These are phyloP conservation scores for Smutsia gigantea DNA, from an alignment of 2,797 vertebrate genomes.

Conservation along the genomic window DNA sequence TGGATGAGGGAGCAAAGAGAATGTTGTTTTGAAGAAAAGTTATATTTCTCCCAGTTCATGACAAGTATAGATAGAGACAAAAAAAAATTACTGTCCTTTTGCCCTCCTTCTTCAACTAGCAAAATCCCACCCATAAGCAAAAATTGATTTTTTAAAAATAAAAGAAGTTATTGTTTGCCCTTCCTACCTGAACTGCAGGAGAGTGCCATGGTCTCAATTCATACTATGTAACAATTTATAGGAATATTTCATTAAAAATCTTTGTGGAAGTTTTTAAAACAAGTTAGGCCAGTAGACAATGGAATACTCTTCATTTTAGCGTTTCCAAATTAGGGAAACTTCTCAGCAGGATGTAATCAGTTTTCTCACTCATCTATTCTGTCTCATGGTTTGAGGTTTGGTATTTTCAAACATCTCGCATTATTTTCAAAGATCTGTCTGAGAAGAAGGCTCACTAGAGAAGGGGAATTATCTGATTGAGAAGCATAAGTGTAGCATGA, in stretches of 20 bases:
- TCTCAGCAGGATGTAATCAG: neutral
- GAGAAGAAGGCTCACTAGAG: neutral
- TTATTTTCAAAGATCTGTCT: conserved; percentile 20
- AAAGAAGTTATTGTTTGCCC: conserved; percentile 50
- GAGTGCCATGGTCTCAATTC: neutral
- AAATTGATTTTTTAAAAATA: conserved; percentile 69
- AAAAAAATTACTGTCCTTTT: conserved; percentile 60
- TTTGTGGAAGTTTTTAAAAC: neutral
- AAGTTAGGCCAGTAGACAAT: neutral
- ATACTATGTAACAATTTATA: neutral
- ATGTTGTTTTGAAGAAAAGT: conserved; percentile 17
- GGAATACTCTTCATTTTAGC: neutral
- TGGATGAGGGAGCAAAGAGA: neutral
- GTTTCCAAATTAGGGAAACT: neutral
- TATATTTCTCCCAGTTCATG: conserved; percentile 10
- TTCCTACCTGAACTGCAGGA: conserved; percentile 10
- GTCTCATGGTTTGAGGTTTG: neutral
- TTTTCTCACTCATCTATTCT: neutral
- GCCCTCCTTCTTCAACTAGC: conserved; percentile 47
- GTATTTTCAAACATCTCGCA: neutral
- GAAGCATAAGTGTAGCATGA: neutral
- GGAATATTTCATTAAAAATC: conserved; percentile 53
- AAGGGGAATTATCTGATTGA: neutral
- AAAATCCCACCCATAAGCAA: conserved; percentile 74
- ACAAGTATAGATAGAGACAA: conserved; percentile 52